Base-by-base conservation (phyloP, 2,113 vertebrate species). In the Accipiter virgatus region DNA sequence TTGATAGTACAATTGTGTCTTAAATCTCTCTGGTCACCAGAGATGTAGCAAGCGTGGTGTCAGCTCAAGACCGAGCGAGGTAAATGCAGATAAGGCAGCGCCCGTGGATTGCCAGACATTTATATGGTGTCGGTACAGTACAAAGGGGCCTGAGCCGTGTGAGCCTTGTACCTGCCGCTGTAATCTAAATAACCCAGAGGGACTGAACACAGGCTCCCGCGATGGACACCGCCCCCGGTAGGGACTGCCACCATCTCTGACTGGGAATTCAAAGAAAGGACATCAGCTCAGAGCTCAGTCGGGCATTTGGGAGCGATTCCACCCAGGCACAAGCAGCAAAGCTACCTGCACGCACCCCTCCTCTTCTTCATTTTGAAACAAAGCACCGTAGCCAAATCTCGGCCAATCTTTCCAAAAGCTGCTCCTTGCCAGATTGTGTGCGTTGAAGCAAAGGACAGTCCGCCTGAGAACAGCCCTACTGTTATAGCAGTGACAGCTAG, bases 1-100 rank as follows among this genome's bases (percentile, higher is more conserved):
- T 56, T 96, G 94, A 91, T 86, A 96, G 81, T 58, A 94, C 81
- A 92, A 81, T 81, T 78, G 93, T 42, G 81, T 74, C 83, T 94
- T 84, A 91, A 86, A 81, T 91, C 94, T 81, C 93, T 43, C 8
- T 59, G 90, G 90, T 91, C 90, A 58, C 78, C 81, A 22, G 84
- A 94, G 91, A 77, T 42, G 86, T 9, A 65, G 65, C n/a, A 2
- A 66, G 63, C 1, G 2, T 17, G 50, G 77, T 55, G 81, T 89
- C 84, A 42, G 91, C 92, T 53, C 11, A 2, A 55, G 65, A 40
- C 27, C 0, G 3, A 26, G 66, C 0, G 3, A 80, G 80, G 80
- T 31, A 62, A 53, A 59, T 34, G 86, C 59, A 50, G 77, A 94
- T 53, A 4, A 93, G 63, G 75, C 23, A 6, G 67, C 0, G 5